Conservation (phyloP, 2,888 invertebrate species). For the Microctonus hyperodae region DNA sequence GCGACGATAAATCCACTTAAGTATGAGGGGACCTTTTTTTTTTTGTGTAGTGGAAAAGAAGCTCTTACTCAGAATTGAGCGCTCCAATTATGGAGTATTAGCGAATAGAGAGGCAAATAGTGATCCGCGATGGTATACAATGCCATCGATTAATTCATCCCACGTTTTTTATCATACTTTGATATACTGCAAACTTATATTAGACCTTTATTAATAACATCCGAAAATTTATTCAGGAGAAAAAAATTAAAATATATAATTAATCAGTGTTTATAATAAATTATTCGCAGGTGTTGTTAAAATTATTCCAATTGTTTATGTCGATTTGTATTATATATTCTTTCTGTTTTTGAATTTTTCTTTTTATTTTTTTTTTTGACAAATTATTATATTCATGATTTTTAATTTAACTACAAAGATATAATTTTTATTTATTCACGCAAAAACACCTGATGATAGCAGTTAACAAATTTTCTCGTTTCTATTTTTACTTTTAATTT, state of each 20-base stretch:
- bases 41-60: background rate
- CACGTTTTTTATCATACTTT: background rate
- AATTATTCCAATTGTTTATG: background rate
- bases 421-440: background rate
- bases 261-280: background rate
- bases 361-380: too few relatives aligned
- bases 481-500: background rate
- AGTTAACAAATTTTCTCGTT: background rate
- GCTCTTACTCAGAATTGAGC: constrained; percentile 19
- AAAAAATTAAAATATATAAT: background rate
- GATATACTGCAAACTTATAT: background rate
- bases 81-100: constrained; percentile 27
- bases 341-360: too few relatives aligned
- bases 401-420: background rate
- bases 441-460: background rate
- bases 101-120: background rate
- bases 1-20: constrained; percentile 28
- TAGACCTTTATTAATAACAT: too few relatives aligned
- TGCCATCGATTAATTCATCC: constrained; percentile 4
- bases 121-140: background rate
- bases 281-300: constrained; percentile 9
- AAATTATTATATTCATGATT: background rate
- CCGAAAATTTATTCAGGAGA: background rate
- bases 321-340: background rate
- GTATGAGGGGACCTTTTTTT: constrained; percentile 10